phyloP scores from a whole-genome alignment of 2,888 invertebrate genomes.

The Amphiduros pacificus region DNA sequence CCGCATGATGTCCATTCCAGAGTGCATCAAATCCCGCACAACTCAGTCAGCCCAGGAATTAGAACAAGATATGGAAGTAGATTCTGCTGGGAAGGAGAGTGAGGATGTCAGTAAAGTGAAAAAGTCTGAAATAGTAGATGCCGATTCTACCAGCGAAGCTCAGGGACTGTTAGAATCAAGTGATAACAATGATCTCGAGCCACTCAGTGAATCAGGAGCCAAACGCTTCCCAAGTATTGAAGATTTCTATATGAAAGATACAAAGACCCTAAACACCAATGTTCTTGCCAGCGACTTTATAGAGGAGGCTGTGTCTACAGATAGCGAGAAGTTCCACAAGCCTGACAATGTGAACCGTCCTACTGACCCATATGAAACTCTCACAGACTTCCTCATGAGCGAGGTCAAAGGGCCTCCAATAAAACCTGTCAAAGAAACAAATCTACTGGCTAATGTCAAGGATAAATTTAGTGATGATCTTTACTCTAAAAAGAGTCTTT shows the following conservation, averaged over 20 bases:
- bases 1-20: conserved; percentile 12
- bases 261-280: conserved; percentile 67
- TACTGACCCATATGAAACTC: conserved; percentile 15
- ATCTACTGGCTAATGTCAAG: conserved; percentile 54
- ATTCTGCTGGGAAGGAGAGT: no score
- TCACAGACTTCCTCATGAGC: conserved; percentile 17
- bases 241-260: conserved; percentile 65
- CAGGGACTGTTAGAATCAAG: no score
- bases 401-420: conserved; percentile 15
- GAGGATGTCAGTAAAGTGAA: no score
- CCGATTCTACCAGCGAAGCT: no score
- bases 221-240: conserved; percentile 49
- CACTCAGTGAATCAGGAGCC: background rate
- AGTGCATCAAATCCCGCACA: conserved; percentile 10
- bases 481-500: conserved; percentile 24
- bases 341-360: conserved; percentile 59
- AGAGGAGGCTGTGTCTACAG: conserved; percentile 63
- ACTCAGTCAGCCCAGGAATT: no score
- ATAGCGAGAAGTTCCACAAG: conserved; percentile 66
- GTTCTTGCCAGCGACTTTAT: conserved; percentile 55
- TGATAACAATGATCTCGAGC: no score
- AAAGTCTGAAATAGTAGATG: no score
- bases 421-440: conserved; percentile 62
- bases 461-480: conserved; percentile 31
- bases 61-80: no score